A percentile compares a stretch with the other conserved stretches of the same genome.
These are phyloP conservation scores for Chesias legatella DNA, from an alignment of 2,888 invertebrate species.

Conservation along the genomic window DNA sequence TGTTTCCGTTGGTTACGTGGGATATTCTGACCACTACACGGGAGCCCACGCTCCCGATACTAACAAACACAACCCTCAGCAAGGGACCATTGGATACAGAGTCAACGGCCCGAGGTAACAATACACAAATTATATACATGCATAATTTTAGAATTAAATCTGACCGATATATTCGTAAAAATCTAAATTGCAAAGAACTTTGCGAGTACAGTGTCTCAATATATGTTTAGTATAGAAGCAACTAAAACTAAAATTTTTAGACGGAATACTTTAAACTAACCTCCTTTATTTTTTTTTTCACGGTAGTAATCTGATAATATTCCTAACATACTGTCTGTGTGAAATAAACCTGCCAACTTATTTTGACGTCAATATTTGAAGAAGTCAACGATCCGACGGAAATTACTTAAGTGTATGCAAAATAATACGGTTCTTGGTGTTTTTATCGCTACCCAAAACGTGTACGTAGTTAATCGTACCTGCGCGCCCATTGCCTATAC, in stretches of 20 bases:
- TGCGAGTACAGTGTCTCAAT: too few species aligned
- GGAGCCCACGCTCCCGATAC: conserved; percentile 73
- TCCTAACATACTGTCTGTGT: not conserved
- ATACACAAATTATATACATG: too few species aligned
- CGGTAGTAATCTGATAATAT: not conserved
- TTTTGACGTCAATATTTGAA: conserved; percentile 8
- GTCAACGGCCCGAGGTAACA: conserved; percentile 84
- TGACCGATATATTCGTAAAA: too few species aligned
- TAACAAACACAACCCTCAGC: conserved; percentile 73
- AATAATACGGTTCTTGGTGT: conserved; percentile 13
- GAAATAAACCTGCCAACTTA: not conserved
- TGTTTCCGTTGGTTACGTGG: conserved; percentile 82
- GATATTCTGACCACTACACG: conserved; percentile 63
- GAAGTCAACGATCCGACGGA: conserved; percentile 16
- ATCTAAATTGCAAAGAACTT: too few species aligned
- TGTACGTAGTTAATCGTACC: conserved; percentile 26
- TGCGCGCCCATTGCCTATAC: conserved; percentile 30
- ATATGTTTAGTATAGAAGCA: too few species aligned
- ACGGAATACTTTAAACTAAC: too few species aligned
- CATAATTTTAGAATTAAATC: too few species aligned
- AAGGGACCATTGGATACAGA: conserved; percentile 80
- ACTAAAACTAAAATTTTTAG: too few species aligned
- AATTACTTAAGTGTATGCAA: conserved; percentile 16
- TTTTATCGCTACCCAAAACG: conserved; percentile 51
- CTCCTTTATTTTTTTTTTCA: too few species aligned